A percentile compares a stretch with the other conserved stretches of the same genome.
Conservation (phyloP, 2,888 invertebrate genomes). For the Pollenia griseotomentosa region DNA sequence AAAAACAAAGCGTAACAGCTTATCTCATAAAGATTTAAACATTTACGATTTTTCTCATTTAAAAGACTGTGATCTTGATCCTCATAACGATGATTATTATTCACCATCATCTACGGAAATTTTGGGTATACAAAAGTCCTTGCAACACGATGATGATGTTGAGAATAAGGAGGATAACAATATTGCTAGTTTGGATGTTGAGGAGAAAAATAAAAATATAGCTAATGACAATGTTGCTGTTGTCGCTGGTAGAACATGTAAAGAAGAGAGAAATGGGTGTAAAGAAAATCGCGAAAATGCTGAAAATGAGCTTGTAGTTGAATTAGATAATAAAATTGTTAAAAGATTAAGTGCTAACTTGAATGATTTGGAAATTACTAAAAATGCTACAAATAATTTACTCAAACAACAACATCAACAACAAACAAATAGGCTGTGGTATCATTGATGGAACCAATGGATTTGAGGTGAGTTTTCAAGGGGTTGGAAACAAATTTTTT, state of each 20-base stretch:
- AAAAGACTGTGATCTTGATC: slow-evolving; percentile 54
- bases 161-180: not conserved
- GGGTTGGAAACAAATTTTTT: no score
- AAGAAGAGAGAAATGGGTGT: slow-evolving; percentile 10
- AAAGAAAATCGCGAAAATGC: slow-evolving; percentile 30
- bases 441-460: slow-evolving; percentile 83
- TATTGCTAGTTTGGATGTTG: not conserved
- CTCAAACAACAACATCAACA: slow-evolving; percentile 70
- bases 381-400: slow-evolving; percentile 71
- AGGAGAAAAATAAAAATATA: slow-evolving; percentile 1
- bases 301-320: slow-evolving; percentile 53
- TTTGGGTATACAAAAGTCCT: slow-evolving; percentile 64
- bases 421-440: slow-evolving; percentile 82
- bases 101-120: slow-evolving; percentile 65
- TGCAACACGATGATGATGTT: slow-evolving; percentile 33
- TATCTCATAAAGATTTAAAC: slow-evolving; percentile 67
- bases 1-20: slow-evolving; percentile 48
- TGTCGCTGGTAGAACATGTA: not conserved
- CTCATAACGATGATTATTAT: slow-evolving; percentile 61
- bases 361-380: slow-evolving; percentile 66
- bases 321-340: slow-evolving; percentile 60
- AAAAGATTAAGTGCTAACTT: slow-evolving; percentile 64
- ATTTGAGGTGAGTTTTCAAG: slow-evolving; percentile 79
- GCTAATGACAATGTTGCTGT: slow-evolving; percentile 5
- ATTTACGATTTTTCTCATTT: slow-evolving; percentile 69